Conservation (phyloP, 2,113 vertebrate species). For the Melanerpes aurifrons region DNA sequence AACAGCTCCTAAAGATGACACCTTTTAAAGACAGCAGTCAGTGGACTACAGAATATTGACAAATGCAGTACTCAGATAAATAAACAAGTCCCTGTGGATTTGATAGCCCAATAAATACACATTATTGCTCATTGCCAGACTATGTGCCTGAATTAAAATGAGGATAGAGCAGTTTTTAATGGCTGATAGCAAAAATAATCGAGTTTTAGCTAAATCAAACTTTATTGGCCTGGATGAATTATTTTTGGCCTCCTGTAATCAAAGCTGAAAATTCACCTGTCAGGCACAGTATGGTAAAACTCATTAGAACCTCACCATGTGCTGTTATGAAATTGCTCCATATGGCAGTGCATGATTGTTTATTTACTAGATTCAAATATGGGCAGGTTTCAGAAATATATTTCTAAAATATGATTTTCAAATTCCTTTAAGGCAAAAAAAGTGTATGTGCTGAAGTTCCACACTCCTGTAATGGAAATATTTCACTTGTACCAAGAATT, state of each 20-base stretch:
- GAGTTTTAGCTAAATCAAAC: constrained; percentile 59
- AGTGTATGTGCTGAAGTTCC: not conserved
- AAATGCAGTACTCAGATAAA: not conserved
- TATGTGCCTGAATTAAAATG: constrained; percentile 49
- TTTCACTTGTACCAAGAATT: not conserved
- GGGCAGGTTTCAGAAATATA: constrained; percentile 36
- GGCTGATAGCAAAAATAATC: constrained; percentile 61
- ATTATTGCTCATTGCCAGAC: constrained; percentile 53
- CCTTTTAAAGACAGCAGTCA: constrained; percentile 20
- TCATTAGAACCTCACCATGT: constrained; percentile 74
- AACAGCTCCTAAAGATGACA: constrained; percentile 12
- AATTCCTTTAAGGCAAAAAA: constrained; percentile 50
- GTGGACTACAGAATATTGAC: constrained; percentile 39
- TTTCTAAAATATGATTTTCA: constrained; percentile 40
- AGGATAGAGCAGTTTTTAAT: constrained; percentile 44
- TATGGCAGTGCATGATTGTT: constrained; percentile 69
- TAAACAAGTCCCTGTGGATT: constrained; percentile 50
- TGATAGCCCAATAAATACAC: constrained; percentile 60
- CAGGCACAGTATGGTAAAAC: constrained; percentile 73
- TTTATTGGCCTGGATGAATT: constrained; percentile 67
- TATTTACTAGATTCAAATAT: constrained; percentile 62
- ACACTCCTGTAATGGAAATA: constrained; percentile 39
- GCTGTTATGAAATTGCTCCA: constrained; percentile 76
- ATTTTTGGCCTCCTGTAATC: constrained; percentile 68
- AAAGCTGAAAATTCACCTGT: constrained; percentile 75